Percentiles rank a stretch among this genome's conserved stretches.
These are phyloP conservation scores for Drosophila greeni DNA, from an alignment of 2,888 invertebrate genomes.

Conservation along the genomic window DNA sequence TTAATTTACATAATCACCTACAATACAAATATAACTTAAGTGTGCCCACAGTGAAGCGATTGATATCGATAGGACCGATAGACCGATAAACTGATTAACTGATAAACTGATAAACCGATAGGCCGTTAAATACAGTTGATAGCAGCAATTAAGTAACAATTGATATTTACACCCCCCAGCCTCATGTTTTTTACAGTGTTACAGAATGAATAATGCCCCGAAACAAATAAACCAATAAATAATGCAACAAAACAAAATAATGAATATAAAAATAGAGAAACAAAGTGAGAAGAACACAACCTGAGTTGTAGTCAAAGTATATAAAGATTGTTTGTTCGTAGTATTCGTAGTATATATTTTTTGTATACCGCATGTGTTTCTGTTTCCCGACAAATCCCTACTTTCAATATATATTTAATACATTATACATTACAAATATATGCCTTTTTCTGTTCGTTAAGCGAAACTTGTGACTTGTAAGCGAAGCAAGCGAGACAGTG, in stretches of 20 bases:
- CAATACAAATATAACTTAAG: slow-evolving; percentile 72
- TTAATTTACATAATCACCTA: slow-evolving; percentile 65
- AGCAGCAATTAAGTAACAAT: slow-evolving; percentile 27
- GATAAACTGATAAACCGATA: slow-evolving; percentile 28
- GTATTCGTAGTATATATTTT: slow-evolving; percentile 32
- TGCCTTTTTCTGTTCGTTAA: slow-evolving; percentile 62
- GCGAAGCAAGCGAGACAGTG: slow-evolving; percentile 43
- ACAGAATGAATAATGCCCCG: slow-evolving; percentile 12
- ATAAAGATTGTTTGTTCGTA: slow-evolving; percentile 42
- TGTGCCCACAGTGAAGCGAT: slow-evolving; percentile 43
- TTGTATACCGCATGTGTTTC: slow-evolving; percentile 32
- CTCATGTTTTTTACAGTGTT: slow-evolving; percentile 31
- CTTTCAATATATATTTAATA: slow-evolving; percentile 31
- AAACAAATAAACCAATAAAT: slow-evolving; percentile 13
- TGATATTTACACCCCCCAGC: slow-evolving; percentile 42
- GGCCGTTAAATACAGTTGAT: slow-evolving; percentile 19
- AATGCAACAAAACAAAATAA: neutral
- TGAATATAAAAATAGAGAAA: neutral
- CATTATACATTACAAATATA: slow-evolving; percentile 6
- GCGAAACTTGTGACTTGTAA: slow-evolving; percentile 78
- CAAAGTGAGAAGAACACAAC: slow-evolving; percentile 2
- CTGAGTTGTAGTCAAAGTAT: slow-evolving; percentile 37
- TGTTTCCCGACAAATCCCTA: slow-evolving; percentile 28
- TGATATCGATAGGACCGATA: slow-evolving; percentile 39
- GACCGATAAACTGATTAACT: no score